Evolutionary conservation across 1,140 invertebrate genomes (phyloP), one percentile per base, ranked within the genome.

Genomic region (Drosophila novamexicana): DNA sequence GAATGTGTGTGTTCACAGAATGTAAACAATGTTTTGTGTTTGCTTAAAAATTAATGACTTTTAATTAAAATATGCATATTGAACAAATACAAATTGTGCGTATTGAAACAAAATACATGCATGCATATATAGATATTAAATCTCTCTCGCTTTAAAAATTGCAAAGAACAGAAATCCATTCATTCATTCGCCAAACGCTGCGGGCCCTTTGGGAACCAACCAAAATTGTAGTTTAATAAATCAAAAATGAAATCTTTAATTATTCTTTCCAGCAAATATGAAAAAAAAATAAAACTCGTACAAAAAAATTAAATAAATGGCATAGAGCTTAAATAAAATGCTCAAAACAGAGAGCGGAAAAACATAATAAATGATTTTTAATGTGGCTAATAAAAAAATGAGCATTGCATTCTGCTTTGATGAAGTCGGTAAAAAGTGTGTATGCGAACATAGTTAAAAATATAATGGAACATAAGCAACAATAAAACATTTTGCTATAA

Each of bases 241-340:
- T 86, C 79, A 63, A 74, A 77, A 54, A 44, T 34, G 47, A 83
- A 89, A 69, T 61, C 66, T 56, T 71, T 88, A 88, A 86, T 89
- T 83, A 86, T 80, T 88, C 76, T 77, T 29, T 77, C 40, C 39
- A 77, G 52, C 29, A 66, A 16, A 32, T 14, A 57, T 12, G 40
- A 12, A 22, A 49, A 64, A 49, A 47, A 37, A 61, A 14, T 14
- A 14, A 14, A 14, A 14, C n/a, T 8, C 1, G 6, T 52, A 47
- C 40, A 37, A 53, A 79, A 79, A 75, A 18, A 36, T 37, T 14
- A 56, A 69, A 70, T 44, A 32, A 75, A 78, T 61, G 44, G 53
- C 75, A 62, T 56, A 57, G 40, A 50, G 34, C 22, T 72, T 62
- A 44, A 44, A 59, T 59, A 44, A 72, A 58, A 58, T 12, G 29